Base-by-base conservation (phyloP, 2,113 vertebrate genomes). In the Serilophus lunatus region DNA sequence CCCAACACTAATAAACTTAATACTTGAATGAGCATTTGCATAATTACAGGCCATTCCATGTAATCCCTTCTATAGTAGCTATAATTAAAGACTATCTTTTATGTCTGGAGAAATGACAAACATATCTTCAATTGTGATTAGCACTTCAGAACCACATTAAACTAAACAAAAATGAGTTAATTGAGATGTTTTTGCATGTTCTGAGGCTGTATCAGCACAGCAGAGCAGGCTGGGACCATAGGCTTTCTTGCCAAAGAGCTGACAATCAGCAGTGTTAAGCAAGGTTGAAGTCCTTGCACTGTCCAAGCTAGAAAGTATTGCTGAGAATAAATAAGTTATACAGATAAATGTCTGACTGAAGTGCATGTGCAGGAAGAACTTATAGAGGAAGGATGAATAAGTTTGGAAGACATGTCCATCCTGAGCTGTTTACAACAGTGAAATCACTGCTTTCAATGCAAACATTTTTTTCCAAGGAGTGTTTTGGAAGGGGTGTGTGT, bases 21-120 rank as follows among this genome's bases (percentile, higher is more conserved):
- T 70, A 85, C 11, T 91, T 84, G 77, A 86, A 66, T 86, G 38
- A 80, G 25, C 22, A 70, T 88, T 93, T 90, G 17, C 61, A 57
- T 95, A 79, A 95, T 96, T 90, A 64, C 16, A 93, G 60, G 38
- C 24, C 20, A 31, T 49, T 93, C 76, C 12, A 8, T 92, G 38
- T 92, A 86, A 88, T 66, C 56, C 14, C 18, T 82, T 53, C 86
- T 78, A 78, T 82, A 36, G 57, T 38, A 89, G 5, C 68, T 95
- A 53, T 86, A 82, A 84, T 82, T 88, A 68, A 93, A 84, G 56
- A 65, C 31, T 77, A 7, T 77, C 57, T 90, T 84, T 95, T 91
- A 28, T 92, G 45, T 66, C 88, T 86, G 71, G 95, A 95, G 68
- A 96, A 95, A 69, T 86, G 6, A 76, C 66, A 93, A 87, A 28